Evolutionary conservation across 2,888 invertebrate species (phyloP).

Genomic region (Amblyjoppa fuscipennis): DNA sequence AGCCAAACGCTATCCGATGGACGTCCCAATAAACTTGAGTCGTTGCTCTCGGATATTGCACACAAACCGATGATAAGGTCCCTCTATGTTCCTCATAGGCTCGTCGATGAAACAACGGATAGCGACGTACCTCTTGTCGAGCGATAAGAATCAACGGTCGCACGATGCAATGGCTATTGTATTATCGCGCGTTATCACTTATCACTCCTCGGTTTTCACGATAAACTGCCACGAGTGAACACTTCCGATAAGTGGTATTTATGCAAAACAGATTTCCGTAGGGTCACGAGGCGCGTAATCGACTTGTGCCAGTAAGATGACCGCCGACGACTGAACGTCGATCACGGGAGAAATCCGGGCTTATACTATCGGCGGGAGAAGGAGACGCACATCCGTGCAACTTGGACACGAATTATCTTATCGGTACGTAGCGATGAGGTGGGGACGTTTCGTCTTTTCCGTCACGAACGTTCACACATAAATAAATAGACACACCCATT

Average conservation of each 20-base stretch:
- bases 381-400: slow-evolving; percentile 34
- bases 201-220: slow-evolving; percentile 20
- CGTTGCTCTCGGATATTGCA: not conserved
- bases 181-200: slow-evolving; percentile 30
- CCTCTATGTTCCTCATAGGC: not conserved
- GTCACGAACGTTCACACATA: not conserved
- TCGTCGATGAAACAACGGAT: slow-evolving; percentile 10
- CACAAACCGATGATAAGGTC: not conserved
- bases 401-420: slow-evolving; percentile 66
- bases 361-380: slow-evolving; percentile 52
- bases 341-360: slow-evolving; percentile 30
- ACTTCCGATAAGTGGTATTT: slow-evolving; percentile 41
- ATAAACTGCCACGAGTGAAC: slow-evolving; percentile 11
- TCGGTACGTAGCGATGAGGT: slow-evolving; percentile 45
- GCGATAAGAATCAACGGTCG: slow-evolving; percentile 32
- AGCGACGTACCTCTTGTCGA: slow-evolving; percentile 31
- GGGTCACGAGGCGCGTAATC: slow-evolving; percentile 6
- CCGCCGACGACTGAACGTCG: slow-evolving; percentile 34
- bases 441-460: slow-evolving; percentile 38
- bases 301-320: slow-evolving; percentile 2
- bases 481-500: no score
- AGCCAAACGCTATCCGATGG: not conserved
- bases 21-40: not conserved
- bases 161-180: slow-evolving; percentile 18
- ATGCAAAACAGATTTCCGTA: slow-evolving; percentile 37